A percentile compares a stretch with the other conserved stretches of the same genome.
phyloP scores from a whole-genome alignment of 2,113 vertebrate species.

The Rhipidura dahli region DNA sequence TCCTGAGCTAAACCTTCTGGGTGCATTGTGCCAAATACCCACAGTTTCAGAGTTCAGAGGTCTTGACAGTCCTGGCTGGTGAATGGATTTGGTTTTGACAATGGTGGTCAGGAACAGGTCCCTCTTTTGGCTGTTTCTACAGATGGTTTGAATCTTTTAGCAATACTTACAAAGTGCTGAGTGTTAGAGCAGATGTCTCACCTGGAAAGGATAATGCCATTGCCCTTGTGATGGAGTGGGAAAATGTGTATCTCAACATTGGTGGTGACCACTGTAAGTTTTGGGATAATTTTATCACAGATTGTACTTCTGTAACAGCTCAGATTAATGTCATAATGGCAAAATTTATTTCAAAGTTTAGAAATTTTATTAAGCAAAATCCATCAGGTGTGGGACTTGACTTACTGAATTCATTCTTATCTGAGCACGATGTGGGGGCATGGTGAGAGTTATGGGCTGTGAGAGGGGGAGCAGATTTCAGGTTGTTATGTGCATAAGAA shows the following conservation, averaged over 20 bases:
- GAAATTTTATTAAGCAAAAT: not conserved
- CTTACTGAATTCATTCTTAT: not conserved
- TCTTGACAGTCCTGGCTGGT: not conserved
- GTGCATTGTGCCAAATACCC: not conserved
- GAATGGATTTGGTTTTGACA: not conserved
- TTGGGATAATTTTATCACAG: not conserved
- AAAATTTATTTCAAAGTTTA: not conserved
- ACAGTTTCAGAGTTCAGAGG: not conserved
- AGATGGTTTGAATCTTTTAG: not conserved
- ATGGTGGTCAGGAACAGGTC: not conserved
- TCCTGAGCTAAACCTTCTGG: not conserved
- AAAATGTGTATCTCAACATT: not conserved
- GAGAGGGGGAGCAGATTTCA: not conserved
- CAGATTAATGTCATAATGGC: not conserved
- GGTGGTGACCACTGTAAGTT: accelerated
- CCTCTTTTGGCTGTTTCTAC: not conserved
- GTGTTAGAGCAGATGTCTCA: not conserved
- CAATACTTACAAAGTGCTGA: not conserved
- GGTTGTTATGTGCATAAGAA: not conserved
- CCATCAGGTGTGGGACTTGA: not conserved
- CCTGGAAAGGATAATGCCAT: not conserved
- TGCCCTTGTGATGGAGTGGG: not conserved
- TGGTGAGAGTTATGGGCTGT: not conserved
- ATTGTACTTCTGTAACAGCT: not conserved
- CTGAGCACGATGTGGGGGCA: accelerated